Base-by-base conservation (phyloP, 2,888 invertebrate genomes). In the Crossocerus cetratus region DNA sequence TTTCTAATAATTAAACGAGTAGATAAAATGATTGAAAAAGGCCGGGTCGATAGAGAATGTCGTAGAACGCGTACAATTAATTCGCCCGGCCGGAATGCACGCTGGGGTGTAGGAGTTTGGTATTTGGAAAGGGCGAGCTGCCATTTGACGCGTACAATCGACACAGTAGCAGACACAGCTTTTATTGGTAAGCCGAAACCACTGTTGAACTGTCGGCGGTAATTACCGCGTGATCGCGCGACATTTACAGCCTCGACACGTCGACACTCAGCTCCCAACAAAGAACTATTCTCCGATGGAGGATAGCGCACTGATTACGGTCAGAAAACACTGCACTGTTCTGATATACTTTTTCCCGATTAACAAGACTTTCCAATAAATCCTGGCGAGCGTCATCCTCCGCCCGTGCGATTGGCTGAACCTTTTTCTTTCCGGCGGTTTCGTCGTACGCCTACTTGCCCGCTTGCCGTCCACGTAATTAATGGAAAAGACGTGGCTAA, bases 191-290 rank as follows among this genome's bases (percentile, higher is more conserved):
- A 74, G 74, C 68, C 70, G 70, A 74, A 76, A 70, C 71, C 70
- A 71, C 60, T 65, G 59, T 20, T 65, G 79, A 78, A 76, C 78
- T 77, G 70, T 72, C 70, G 75, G 77, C 55, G 67, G 80, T 82
- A 84, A 84, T 84, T 84, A 84, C 82, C 82, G 80, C 32, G 32
- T 74, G 81, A 83, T 78, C 78, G 72, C 82, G 79, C 79, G 74
- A 65, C 74, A 76, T 66, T 74, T 66, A 70, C 72, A 69, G 68
- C 72, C 73, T 76, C 65, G 65, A 62, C 45, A 55, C 55, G 65
- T 63, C 66, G 60, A 16, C 43, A 32, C 32, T 4, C 32, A 8
- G 0, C 62, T 43, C 45, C n/a, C 14, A 20, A 23, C 44, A 32
- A 32, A 32, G 11, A 32, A 11, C 32, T 11, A 32, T 32, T 32